phyloP scores from a whole-genome alignment of 2,888 invertebrate species.

The Caenorhabditis uteleia region DNA sequence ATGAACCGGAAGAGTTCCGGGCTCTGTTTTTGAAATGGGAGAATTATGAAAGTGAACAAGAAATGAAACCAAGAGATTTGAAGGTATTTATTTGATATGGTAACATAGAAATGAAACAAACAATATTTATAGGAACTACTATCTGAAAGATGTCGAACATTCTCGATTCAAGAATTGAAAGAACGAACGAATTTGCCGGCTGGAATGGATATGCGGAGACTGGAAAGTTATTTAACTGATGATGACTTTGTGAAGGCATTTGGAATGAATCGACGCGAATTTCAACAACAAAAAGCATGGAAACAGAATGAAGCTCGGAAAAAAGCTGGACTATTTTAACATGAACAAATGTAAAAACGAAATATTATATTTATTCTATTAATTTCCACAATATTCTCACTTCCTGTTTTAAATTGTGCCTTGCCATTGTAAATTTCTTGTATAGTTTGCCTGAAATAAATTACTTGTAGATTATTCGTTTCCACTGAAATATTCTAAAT shows the following conservation, averaged over 20 bases:
- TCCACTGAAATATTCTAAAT: no score
- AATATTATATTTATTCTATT: no score
- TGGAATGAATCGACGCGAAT: slow-evolving; percentile 42
- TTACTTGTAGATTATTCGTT: no score
- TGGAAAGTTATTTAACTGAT: slow-evolving; percentile 57
- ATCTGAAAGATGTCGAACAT: slow-evolving; percentile 46
- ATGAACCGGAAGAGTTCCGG: slow-evolving; percentile 57
- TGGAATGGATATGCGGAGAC: slow-evolving; percentile 52
- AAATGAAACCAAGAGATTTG: slow-evolving; percentile 15
- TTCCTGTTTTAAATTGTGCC: no score
- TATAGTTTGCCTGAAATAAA: no score
- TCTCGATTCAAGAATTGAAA: slow-evolving; percentile 44
- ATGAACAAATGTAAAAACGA: no score
- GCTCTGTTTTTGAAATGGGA: slow-evolving; percentile 59
- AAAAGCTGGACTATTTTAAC: slow-evolving; percentile 24
- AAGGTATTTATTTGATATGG: no score
- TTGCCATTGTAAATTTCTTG: no score
- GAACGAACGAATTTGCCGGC: slow-evolving; percentile 48
- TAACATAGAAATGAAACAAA: background rate
- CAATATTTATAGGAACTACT: slow-evolving; percentile 31
- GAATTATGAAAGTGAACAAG: slow-evolving; percentile 25
- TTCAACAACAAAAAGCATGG: slow-evolving; percentile 55
- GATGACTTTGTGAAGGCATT: slow-evolving; percentile 51
- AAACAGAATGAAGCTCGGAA: slow-evolving; percentile 55
- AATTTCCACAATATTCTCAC: no score